phyloP scores from a whole-genome alignment of 1,140 invertebrate species.

The Papilio polyxenes region DNA sequence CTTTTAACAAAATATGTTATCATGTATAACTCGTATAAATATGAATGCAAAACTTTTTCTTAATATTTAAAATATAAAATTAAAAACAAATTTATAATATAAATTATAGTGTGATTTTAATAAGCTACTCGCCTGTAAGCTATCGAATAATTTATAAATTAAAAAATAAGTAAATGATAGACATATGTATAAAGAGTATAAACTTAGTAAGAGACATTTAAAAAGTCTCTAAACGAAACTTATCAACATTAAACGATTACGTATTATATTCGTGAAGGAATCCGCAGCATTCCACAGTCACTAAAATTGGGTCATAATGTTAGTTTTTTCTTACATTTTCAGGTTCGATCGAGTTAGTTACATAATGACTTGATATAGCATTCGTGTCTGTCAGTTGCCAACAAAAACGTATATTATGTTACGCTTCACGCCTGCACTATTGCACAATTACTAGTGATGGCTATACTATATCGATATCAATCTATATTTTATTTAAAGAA shows the following conservation, averaged over 20 bases:
- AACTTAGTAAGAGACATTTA: too few relatives aligned
- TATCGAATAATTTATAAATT: too few relatives aligned
- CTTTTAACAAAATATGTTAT: conserved; percentile 2
- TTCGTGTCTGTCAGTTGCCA: conserved; percentile 39
- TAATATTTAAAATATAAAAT: too few relatives aligned
- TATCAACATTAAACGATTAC: conserved; percentile 8
- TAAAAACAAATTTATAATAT: too few relatives aligned
- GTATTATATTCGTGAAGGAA: conserved; percentile 33
- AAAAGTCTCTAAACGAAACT: background rate
- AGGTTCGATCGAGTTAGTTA: conserved; percentile 36
- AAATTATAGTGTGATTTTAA: too few relatives aligned
- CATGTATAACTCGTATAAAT: background rate
- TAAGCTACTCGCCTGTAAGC: too few relatives aligned
- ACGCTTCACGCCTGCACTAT: conserved; percentile 38
- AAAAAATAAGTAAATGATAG: background rate
- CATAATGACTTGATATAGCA: conserved; percentile 28
- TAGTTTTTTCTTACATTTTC: conserved; percentile 34
- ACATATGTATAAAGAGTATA: background rate
- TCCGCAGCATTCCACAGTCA: conserved; percentile 21
- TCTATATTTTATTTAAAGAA: conserved; percentile 4
- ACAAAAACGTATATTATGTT: conserved; percentile 40
- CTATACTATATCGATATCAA: conserved; percentile 10
- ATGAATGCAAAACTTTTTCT: too few relatives aligned
- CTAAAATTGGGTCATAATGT: conserved; percentile 31
- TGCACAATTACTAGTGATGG: conserved; percentile 37